phyloP scores from a whole-genome alignment of 2,888 invertebrate genomes.

The Toxonevra muliebris region DNA sequence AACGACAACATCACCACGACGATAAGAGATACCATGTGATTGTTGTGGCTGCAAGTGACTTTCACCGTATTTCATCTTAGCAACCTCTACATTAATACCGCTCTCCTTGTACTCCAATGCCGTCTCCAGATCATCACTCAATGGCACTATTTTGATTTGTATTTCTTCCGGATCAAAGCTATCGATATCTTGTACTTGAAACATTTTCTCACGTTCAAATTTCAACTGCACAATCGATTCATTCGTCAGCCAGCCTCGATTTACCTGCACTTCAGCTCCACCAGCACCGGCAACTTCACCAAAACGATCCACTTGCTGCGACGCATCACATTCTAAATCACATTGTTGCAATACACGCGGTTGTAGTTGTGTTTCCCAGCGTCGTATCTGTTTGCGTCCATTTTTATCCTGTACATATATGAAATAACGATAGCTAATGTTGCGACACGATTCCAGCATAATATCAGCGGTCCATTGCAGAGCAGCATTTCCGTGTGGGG shows the following conservation, averaged over 20 bases:
- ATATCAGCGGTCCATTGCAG: constrained; percentile 72
- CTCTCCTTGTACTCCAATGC: constrained; percentile 20
- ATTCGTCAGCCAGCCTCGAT: constrained; percentile 84
- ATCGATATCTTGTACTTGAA: constrained; percentile 64
- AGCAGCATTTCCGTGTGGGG: constrained; percentile 39
- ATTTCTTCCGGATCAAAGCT: constrained; percentile 67
- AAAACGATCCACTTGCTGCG: constrained; percentile 19
- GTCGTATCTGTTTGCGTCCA: constrained; percentile 59
- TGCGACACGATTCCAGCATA: constrained; percentile 70
- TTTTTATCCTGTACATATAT: constrained; percentile 54
- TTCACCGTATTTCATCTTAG: constrained; percentile 53
- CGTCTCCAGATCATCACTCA: constrained; percentile 35
- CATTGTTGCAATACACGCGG: constrained; percentile 45
- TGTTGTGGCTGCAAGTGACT: constrained; percentile 54
- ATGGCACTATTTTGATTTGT: constrained; percentile 66
- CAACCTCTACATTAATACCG: constrained; percentile 53
- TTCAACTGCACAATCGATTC: constrained; percentile 83
- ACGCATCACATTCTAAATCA: background rate
- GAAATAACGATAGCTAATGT: constrained; percentile 57
- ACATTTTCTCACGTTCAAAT: constrained; percentile 77
- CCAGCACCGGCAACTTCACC: constrained; percentile 17
- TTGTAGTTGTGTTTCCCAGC: constrained; percentile 68
- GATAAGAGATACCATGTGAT: constrained; percentile 49
- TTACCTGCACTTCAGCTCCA: constrained; percentile 64
- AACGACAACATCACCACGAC: constrained; percentile 54